phyloP scores from a whole-genome alignment of 2,888 invertebrate genomes.

The Parasteatoda lunata region DNA sequence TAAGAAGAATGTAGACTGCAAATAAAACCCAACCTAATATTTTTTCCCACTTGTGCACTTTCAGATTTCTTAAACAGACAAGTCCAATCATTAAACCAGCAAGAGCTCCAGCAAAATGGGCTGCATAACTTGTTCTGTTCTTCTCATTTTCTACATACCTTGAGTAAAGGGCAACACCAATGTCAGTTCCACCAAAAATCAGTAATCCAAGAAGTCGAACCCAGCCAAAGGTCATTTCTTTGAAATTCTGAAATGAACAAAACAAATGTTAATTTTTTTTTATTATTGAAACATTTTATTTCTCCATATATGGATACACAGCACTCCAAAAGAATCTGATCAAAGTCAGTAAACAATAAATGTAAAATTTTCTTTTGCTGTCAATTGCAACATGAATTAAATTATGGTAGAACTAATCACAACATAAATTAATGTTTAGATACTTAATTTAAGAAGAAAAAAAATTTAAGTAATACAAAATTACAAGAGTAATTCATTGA shows the following conservation, averaged over 20 bases:
- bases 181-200: slow-evolving; percentile 86
- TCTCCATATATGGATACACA: too few species aligned
- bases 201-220: slow-evolving; percentile 88
- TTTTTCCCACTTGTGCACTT: slow-evolving; percentile 86
- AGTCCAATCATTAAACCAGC: slow-evolving; percentile 90
- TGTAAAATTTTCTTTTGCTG: too few species aligned
- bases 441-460: too few species aligned
- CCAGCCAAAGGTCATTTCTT: slow-evolving; percentile 95
- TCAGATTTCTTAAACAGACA: slow-evolving; percentile 87
- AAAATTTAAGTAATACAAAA: too few species aligned
- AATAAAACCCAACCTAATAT: slow-evolving; percentile 83
- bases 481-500: too few species aligned
- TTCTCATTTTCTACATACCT: slow-evolving; percentile 81
- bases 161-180: slow-evolving; percentile 92
- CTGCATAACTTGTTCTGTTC: slow-evolving; percentile 83
- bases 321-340: too few species aligned
- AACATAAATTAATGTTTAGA: too few species aligned
- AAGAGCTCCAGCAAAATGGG: slow-evolving; percentile 92
- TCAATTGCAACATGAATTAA: too few species aligned
- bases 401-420: too few species aligned
- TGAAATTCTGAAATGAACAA: slow-evolving; percentile 85
- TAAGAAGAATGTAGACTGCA: slow-evolving; percentile 81
- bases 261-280: background rate
- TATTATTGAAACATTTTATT: too few species aligned
- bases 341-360: too few species aligned